Evolutionary conservation across 1,140 invertebrate genomes (phyloP).

Genomic region (Panagrolaimus sp.): DNA sequence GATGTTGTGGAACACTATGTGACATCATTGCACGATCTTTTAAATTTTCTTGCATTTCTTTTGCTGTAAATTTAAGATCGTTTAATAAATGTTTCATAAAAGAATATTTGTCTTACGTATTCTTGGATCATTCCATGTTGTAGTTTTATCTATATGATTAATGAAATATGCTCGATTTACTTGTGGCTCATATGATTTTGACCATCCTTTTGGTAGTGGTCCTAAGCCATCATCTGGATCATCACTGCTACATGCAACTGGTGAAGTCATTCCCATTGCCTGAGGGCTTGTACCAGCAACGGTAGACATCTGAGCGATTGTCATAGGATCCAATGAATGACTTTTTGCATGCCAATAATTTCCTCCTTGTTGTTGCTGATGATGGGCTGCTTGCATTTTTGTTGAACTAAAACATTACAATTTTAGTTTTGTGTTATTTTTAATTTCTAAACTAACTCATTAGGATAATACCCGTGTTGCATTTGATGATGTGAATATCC

Average conservation of each 20-base stretch:
- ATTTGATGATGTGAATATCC: background rate
- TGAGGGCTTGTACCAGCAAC: background rate
- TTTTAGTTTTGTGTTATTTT: background rate
- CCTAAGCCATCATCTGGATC: constrained; percentile 17
- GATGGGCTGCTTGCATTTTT: no score
- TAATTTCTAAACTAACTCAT: background rate
- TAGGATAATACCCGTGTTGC: background rate
- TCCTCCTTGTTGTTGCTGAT: constrained; percentile 10
- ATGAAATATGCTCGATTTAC: constrained; percentile 17
- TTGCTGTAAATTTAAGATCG: background rate
- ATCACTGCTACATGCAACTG: background rate
- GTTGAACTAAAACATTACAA: background rate
- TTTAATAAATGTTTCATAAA: background rate
- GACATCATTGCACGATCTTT: background rate
- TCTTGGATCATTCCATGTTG: constrained; percentile 22
- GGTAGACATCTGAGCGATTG: background rate
- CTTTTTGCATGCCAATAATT: constrained; percentile 14
- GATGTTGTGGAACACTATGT: background rate
- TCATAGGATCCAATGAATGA: constrained; percentile 20
- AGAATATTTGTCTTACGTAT: constrained; percentile 9
- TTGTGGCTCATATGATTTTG: constrained; percentile 1
- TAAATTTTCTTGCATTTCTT: constrained; percentile 11
- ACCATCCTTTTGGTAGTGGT: constrained; percentile 21
- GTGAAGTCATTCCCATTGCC: background rate
- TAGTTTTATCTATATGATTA: constrained; percentile 21